A percentile compares a stretch with the other conserved stretches of the same genome.
Conservation (phyloP, 1,140 invertebrate genomes). For the Heliothis virescens region DNA sequence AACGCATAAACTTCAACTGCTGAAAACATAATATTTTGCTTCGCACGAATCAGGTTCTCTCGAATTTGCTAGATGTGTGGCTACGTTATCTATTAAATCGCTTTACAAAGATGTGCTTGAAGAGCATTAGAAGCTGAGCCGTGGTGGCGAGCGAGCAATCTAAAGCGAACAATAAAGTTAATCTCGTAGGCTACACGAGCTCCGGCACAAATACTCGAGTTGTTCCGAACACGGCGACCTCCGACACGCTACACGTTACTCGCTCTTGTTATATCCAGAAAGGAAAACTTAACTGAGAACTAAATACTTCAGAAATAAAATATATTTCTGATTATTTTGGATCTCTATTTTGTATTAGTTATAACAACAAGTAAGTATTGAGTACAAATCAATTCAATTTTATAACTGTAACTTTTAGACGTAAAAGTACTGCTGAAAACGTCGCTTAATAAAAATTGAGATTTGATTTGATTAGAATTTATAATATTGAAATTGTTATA, state of each 20-base stretch:
- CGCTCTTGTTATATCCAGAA: neutral
- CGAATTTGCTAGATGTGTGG: neutral
- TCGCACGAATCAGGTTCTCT: neutral
- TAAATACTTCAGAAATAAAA: too few relatives aligned
- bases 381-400: too few relatives aligned
- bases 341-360: too few relatives aligned
- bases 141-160: constrained; percentile 53
- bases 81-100: constrained; percentile 34
- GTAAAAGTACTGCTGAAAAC: too few relatives aligned
- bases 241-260: neutral
- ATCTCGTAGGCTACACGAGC: constrained; percentile 67
- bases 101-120: constrained; percentile 17
- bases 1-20: too few relatives aligned
- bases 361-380: too few relatives aligned
- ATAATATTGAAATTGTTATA: too few relatives aligned
- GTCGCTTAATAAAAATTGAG: too few relatives aligned
- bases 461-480: too few relatives aligned
- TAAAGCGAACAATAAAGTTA: constrained; percentile 67
- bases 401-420: too few relatives aligned
- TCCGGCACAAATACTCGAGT: neutral
- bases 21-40: neutral
- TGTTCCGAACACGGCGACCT: neutral
- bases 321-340: too few relatives aligned
- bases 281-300: neutral
- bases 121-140: constrained; percentile 50